Conservation (phyloP, 2,888 invertebrate genomes). For the Falcaria lacertinaria region DNA sequence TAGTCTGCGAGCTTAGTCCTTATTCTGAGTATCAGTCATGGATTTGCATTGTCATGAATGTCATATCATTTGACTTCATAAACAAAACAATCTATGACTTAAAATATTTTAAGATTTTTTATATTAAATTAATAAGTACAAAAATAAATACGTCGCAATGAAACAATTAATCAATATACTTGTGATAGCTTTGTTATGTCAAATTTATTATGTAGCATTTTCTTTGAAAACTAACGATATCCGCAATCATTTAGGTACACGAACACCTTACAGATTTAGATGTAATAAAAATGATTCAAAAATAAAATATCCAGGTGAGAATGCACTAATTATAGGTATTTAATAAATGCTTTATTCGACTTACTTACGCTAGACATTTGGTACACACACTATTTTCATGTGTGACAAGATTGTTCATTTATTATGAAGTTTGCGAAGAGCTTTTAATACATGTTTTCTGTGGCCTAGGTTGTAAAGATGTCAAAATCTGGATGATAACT, state of each 20-base stretch:
- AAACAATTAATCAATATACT: conserved; percentile 2
- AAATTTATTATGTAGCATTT: conserved; percentile 10
- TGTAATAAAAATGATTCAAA: conserved; percentile 82
- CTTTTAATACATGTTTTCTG: not conserved
- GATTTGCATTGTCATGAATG: too few species aligned
- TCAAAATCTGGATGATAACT: conserved; percentile 86
- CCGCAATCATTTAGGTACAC: conserved; percentile 79
- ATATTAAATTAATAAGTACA: not conserved
- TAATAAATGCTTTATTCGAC: too few species aligned
- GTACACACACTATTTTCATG: too few species aligned
- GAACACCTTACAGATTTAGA: conserved; percentile 86
- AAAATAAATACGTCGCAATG: not conserved
- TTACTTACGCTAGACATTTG: too few species aligned
- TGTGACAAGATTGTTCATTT: too few species aligned
- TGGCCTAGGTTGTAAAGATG: conserved; percentile 79
- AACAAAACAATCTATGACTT: conserved; percentile 12
- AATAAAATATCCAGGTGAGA: conserved; percentile 80
- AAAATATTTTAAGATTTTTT: conserved; percentile 4
- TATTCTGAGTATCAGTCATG: too few species aligned
- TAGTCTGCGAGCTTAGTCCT: too few species aligned
- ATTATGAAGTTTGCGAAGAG: too few species aligned
- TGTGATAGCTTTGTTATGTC: conserved; percentile 7
- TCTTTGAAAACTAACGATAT: conserved; percentile 34
- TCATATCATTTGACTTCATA: too few species aligned
- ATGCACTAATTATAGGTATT: not conserved